Evolutionary conservation across 2,888 invertebrate species (phyloP).

Genomic region (Halictus quadricinctus): DNA sequence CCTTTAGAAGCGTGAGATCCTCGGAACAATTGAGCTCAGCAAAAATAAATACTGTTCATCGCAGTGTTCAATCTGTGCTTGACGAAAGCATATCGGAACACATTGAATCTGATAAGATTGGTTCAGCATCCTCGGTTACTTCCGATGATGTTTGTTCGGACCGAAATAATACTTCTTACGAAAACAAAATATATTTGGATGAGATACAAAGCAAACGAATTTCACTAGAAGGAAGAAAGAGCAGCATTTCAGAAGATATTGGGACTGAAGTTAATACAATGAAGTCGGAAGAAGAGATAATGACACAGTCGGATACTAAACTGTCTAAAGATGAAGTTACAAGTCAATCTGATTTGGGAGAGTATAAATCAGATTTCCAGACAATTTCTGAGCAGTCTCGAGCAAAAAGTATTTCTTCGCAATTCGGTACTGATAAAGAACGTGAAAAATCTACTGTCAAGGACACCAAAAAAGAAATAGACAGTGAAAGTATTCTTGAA

Average conservation of each 20-base stretch:
- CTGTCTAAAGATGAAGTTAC: slow-evolving; percentile 30
- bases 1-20: slow-evolving; percentile 22
- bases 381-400: slow-evolving; percentile 35
- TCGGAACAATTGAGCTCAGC: slow-evolving; percentile 49
- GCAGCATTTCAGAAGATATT: slow-evolving; percentile 60
- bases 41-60: slow-evolving; percentile 48
- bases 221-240: slow-evolving; percentile 6
- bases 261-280: slow-evolving; percentile 60
- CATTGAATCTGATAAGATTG: slow-evolving; percentile 49
- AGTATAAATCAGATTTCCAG: slow-evolving; percentile 38
- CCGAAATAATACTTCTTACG: slow-evolving; percentile 43
- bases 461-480: slow-evolving; percentile 25
- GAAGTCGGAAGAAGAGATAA: slow-evolving; percentile 49
- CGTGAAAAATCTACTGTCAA: slow-evolving; percentile 16
- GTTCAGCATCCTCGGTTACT: slow-evolving; percentile 31
- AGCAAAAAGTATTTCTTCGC: slow-evolving; percentile 28
- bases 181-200: not conserved
- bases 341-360: slow-evolving; percentile 41
- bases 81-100: slow-evolving; percentile 60
- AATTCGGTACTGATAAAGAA: slow-evolving; percentile 27
- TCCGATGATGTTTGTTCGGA: slow-evolving; percentile 48
- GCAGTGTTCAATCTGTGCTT: slow-evolving; percentile 66
- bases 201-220: slow-evolving; percentile 26
- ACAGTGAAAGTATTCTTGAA: slow-evolving; percentile 41
- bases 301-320: slow-evolving; percentile 44